Base-by-base conservation (phyloP, 2,113 vertebrate species). In the Eretmochelys imbricata region DNA sequence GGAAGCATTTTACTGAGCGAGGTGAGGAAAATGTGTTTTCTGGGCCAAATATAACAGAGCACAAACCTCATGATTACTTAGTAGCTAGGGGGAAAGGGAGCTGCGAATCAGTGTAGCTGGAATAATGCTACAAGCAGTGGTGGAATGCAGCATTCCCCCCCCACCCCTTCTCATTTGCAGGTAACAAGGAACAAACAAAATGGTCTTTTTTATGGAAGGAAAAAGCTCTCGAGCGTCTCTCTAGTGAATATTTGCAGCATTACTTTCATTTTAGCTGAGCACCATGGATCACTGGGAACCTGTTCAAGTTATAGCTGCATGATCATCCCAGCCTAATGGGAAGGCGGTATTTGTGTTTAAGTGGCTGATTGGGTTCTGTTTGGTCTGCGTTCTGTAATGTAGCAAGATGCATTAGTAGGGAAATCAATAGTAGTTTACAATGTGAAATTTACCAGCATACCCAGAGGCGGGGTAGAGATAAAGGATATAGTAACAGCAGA, bases 41-140 rank as follows among this genome's bases (percentile, higher is more conserved):
- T 80, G 90, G 96, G 96, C 96, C 89, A 89, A 97, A 97, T 91
- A 96, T 92, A 98, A 96, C 94, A 97, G 97, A 90, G 94, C 94
- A 96, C 84, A 90, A 85, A 93, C 91, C 95, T 97, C 95, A 65
- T 88, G 97, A 94, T 98, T 98, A 95, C 97, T 98, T 97, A 97
- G 98, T 96, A 98, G 97, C 89, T 82, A 25, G 88, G 97, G 96
- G 96, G 96, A 90, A 96, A 97, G 97, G 95, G 94, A 97, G 89
- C 78, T 6, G 83, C 13, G 53, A 51, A 42, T 5, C 19, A 88
- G 84, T 9, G 27, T 1, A 57, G 31, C 16, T 69, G 89, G 85
- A 92, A 82, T n/a, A 83, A 55, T 1, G 22, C 84, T 53, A 4
- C 10, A 0, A n/a, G 35, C 51, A 31, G 88, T 2, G 0, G 25